Evolutionary conservation across 2,888 invertebrate species (phyloP), one percentile per base, ranked within the genome.

Genomic region (Agriotes lineatus): DNA sequence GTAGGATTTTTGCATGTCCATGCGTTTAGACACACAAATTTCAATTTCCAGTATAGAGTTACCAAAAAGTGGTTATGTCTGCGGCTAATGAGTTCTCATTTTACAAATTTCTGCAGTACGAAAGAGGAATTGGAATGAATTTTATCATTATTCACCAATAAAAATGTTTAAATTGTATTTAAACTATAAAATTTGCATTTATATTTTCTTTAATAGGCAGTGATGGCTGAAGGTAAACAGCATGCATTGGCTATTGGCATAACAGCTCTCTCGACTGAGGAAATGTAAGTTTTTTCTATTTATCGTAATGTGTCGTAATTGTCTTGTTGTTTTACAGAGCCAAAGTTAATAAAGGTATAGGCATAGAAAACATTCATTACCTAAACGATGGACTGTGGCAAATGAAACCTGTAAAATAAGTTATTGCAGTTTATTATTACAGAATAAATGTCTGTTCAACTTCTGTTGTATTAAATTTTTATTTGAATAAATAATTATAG

Each of bases 301-400:
- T 44, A 4, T 44, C 14, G 25, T 59, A 25, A 25, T n/a, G n/a
- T n/a, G n/a, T n/a, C n/a, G n/a, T 10, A 10, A 10, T 19, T 20
- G 7, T 14, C 14, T 7, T 25, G 1, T 50, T 1, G 12, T 14
- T 75, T 91, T 91, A 78, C 88, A 97, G 96, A 85, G 90, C 92
- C 4, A 95, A 94, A 86, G 90, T 95, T 60, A 99, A 99, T 85
- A 98, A 98, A 86, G 99, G 99, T 44, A 91, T 99, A 73, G 99
- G 98, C 48, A 93, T 99, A 74, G 99, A 99, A 85, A 98, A 97
- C 85, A 94, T 96, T 80, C 99, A 99, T 83, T 99, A 98, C 84
- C 89, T 99, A 71, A 99, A 99, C 85, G 99, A 99, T 84, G 99
- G 99, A 16, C 88, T 99, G 61, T 99, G 99, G 99, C 95, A 95